phyloP scores from a whole-genome alignment of 2,888 invertebrate species.

The Drosophila conformis region DNA sequence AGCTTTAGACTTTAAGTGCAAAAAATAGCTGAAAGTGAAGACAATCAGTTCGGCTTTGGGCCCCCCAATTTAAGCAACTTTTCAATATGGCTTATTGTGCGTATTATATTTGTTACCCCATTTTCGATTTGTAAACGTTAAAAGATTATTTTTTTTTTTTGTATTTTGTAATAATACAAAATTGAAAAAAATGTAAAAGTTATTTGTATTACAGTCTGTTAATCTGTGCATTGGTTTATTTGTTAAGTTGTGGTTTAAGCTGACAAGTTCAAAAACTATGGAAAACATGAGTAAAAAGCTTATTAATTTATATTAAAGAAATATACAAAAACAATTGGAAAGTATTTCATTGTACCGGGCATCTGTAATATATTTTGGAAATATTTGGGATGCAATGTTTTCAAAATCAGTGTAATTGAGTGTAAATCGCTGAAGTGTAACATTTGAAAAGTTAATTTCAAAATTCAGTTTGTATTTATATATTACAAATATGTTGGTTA shows the following conservation, averaged over 20 bases:
- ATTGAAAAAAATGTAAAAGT: conserved; percentile 30
- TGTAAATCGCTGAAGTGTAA: not conserved
- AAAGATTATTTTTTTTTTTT: conserved; percentile 39
- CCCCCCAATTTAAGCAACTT: conserved; percentile 15
- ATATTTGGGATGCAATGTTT: not conserved
- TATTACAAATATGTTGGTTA: not conserved
- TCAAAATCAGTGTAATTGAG: not conserved
- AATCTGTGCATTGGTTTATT: conserved; percentile 76
- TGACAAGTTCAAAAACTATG: conserved; percentile 78
- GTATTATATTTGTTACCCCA: conserved; percentile 45
- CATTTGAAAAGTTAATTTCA: not conserved
- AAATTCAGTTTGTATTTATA: not conserved
- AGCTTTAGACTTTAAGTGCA: conserved; percentile 68
- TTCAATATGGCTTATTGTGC: conserved; percentile 60
- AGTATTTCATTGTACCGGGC: not conserved
- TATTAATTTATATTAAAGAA: conserved; percentile 76
- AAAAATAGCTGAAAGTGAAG: conserved; percentile 53
- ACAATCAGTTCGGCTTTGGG: conserved; percentile 61
- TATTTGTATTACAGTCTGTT: conserved; percentile 64
- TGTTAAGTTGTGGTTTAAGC: conserved; percentile 81
- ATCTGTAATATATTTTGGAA: not conserved
- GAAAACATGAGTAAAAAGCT: conserved; percentile 70
- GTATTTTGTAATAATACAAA: conserved; percentile 21
- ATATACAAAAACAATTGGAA: conserved; percentile 20
- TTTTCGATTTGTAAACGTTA: conserved; percentile 58